Percentiles rank a stretch among this genome's conserved stretches.
phyloP scores from a whole-genome alignment of 2,797 vertebrate genomes.

The Mionectes olivaceus region DNA sequence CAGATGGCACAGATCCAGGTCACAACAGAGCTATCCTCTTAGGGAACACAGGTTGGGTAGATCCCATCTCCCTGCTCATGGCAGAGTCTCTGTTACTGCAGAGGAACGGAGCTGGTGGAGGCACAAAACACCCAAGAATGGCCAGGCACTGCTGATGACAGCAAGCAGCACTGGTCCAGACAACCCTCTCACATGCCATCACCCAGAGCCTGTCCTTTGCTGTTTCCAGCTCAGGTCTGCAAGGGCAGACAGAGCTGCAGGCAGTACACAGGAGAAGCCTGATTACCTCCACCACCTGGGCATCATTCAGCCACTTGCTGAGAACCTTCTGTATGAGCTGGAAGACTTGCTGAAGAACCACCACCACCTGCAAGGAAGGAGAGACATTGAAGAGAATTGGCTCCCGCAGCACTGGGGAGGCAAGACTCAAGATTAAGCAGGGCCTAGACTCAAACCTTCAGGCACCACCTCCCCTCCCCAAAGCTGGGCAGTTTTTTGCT shows the following conservation, averaged over 20 bases:
- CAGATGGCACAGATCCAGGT: not conserved
- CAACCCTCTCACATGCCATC: not conserved
- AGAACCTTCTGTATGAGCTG: slow-evolving; percentile 98
- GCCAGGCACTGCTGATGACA: not conserved
- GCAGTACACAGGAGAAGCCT: not conserved
- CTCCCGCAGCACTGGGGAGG: accelerated
- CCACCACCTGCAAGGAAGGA: slow-evolving; percentile 87
- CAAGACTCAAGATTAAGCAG: not conserved
- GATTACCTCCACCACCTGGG: slow-evolving; percentile 97
- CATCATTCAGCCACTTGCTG: slow-evolving; percentile 98
- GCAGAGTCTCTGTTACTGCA: not conserved
- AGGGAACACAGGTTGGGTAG: not conserved
- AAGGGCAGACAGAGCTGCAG: not conserved
- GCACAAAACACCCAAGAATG: not conserved
- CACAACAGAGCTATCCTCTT: not conserved
- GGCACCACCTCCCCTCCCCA: not conserved
- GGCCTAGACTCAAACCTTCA: not conserved
- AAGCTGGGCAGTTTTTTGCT: not conserved
- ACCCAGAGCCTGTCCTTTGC: not conserved
- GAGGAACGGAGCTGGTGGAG: not conserved
- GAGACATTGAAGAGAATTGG: not conserved
- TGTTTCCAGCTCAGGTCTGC: not conserved
- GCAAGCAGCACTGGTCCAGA: not conserved
- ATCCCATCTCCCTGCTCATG: not conserved
- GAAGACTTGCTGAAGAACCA: slow-evolving; percentile 98